phyloP scores from a whole-genome alignment of 1,140 invertebrate genomes.

The Dreissena polymorpha region DNA sequence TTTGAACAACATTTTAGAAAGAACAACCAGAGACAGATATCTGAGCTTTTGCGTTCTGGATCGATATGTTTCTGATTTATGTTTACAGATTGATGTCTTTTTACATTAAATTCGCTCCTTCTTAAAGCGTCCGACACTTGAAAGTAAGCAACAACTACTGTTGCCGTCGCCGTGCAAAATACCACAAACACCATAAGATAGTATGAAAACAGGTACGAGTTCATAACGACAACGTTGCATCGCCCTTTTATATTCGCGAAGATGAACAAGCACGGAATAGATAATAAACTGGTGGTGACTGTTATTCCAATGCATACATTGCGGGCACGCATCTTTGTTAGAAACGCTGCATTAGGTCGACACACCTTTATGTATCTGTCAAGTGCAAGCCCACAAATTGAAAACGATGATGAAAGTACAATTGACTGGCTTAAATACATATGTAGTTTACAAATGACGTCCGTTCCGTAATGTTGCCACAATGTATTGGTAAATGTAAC shows the following conservation, averaged over 20 bases:
- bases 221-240: neutral
- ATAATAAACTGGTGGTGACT: neutral
- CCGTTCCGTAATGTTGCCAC: too few species aligned
- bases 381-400: too few species aligned
- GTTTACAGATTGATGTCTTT: neutral
- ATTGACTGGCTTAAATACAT: too few species aligned
- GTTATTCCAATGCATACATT: neutral
- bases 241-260: neutral
- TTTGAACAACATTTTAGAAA: neutral
- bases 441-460: too few species aligned
- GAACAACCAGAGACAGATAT: neutral
- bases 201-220: neutral
- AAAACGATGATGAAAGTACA: too few species aligned
- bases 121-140: neutral
- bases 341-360: neutral
- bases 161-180: neutral
- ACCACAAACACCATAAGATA: slow-evolving; percentile 4
- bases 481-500: too few species aligned
- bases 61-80: neutral
- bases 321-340: neutral
- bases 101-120: neutral
- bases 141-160: neutral
- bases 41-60: too few species aligned
- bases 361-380: too few species aligned
- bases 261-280: neutral